Evolutionary conservation across 2,113 vertebrate genomes (phyloP).

Genomic region (Uria aalge): DNA sequence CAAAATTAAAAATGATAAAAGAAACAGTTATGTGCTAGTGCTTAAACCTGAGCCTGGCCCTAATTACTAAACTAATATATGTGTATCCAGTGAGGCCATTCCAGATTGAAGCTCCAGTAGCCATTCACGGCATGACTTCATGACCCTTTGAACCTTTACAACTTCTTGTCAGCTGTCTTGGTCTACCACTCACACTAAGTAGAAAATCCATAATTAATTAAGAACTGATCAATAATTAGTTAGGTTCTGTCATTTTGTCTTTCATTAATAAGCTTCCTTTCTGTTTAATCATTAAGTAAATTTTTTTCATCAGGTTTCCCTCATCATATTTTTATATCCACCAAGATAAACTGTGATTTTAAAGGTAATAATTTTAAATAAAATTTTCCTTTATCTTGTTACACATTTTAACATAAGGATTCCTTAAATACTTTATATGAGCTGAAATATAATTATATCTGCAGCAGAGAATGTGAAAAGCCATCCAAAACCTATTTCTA

Average conservation of each 20-base stretch:
- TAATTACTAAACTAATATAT: background rate
- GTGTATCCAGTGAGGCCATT: background rate
- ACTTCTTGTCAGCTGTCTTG: background rate
- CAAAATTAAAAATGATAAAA: background rate
- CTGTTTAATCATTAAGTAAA: background rate
- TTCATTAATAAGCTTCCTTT: background rate
- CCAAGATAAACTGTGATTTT: background rate
- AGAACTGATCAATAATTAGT: background rate
- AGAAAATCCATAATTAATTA: background rate
- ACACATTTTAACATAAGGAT: background rate
- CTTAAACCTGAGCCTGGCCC: background rate
- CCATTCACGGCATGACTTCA: background rate
- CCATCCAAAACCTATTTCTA: background rate
- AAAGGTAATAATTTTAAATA: background rate
- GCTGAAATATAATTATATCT: background rate
- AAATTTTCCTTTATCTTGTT: background rate
- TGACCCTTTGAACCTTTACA: background rate
- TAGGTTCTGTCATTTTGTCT: background rate
- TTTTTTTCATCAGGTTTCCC: background rate
- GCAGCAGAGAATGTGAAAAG: background rate
- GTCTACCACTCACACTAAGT: background rate
- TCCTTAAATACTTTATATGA: background rate
- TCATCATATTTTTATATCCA: background rate
- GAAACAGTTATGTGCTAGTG: background rate
- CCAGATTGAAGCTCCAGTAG: background rate